phyloP scores from a whole-genome alignment of 2,113 vertebrate genomes.

The Pavo muticus region DNA sequence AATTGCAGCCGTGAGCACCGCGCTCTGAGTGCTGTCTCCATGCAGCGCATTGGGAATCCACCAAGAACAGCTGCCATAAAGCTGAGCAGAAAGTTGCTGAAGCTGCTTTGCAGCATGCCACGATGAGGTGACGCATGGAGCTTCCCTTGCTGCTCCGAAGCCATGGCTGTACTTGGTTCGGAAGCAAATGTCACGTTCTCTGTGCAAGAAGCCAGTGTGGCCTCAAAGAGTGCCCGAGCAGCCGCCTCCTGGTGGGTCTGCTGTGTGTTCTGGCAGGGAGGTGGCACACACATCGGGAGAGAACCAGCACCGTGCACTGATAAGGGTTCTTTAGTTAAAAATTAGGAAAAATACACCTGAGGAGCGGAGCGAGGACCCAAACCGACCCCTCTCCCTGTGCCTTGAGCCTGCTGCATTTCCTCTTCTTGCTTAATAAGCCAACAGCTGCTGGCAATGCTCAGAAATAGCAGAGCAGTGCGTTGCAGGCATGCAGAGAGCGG shows the following conservation, averaged over 20 bases:
- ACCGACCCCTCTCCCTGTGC: neutral
- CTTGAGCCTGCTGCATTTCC: neutral
- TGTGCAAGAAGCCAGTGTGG: neutral
- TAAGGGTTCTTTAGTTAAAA: neutral
- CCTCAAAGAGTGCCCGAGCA: neutral
- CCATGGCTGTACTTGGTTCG: neutral
- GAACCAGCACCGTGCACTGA: rapidly evolving
- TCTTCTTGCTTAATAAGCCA: neutral
- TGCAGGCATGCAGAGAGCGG: no score
- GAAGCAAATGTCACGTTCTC: neutral
- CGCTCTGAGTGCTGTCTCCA: rapidly evolving
- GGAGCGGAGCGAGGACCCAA: neutral
- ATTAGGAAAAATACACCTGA: rapidly evolving
- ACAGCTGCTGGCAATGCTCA: slow-evolving; percentile 54
- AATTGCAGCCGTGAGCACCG: neutral
- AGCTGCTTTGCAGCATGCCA: neutral
- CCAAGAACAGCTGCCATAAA: neutral
- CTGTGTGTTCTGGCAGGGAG: rapidly evolving
- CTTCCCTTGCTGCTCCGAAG: neutral
- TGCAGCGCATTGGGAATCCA: neutral
- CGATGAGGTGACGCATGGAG: rapidly evolving
- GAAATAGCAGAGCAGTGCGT: neutral
- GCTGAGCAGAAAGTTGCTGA: neutral
- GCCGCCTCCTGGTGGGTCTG: neutral
- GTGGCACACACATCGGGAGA: rapidly evolving